Conservation (phyloP, 2,797 vertebrate genomes). For the Enteromius unitaeniatus region DNA sequence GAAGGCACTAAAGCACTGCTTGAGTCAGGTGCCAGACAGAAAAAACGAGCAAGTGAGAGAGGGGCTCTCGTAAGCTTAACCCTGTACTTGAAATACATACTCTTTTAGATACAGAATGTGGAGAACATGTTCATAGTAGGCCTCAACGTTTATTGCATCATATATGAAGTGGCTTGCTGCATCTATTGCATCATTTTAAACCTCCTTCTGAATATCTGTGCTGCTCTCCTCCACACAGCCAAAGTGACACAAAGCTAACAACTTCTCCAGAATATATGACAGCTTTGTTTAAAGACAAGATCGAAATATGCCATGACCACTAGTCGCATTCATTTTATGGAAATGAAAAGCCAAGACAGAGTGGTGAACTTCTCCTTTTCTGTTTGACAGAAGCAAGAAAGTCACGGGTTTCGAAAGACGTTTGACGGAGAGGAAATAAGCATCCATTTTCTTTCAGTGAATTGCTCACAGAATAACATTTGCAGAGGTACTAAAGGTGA, state of each 20-base stretch:
- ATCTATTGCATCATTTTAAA: not conserved
- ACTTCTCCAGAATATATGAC: not conserved
- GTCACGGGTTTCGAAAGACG: not conserved
- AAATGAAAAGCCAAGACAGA: not conserved
- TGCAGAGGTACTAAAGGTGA: not conserved
- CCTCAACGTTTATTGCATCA: not conserved
- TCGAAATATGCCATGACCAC: not conserved
- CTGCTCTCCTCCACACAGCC: not conserved
- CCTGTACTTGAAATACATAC: not conserved
- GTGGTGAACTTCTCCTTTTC: not conserved
- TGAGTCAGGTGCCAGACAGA: not conserved
- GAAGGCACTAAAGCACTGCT: slow-evolving; percentile 11
- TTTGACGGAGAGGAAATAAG: not conserved
- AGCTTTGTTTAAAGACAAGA: not conserved
- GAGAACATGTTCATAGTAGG: not conserved
- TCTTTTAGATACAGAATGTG: not conserved
- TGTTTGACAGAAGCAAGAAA: not conserved
- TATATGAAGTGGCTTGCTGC: not conserved
- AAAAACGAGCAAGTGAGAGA: not conserved
- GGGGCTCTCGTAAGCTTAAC: not conserved
- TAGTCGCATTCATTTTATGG: not conserved
- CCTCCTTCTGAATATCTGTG: not conserved
- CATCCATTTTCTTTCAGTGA: not conserved
- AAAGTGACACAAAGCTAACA: not conserved
- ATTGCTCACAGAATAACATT: not conserved